Base-by-base conservation (phyloP, 2,797 vertebrate species). In the Hylomyscus alleni region DNA sequence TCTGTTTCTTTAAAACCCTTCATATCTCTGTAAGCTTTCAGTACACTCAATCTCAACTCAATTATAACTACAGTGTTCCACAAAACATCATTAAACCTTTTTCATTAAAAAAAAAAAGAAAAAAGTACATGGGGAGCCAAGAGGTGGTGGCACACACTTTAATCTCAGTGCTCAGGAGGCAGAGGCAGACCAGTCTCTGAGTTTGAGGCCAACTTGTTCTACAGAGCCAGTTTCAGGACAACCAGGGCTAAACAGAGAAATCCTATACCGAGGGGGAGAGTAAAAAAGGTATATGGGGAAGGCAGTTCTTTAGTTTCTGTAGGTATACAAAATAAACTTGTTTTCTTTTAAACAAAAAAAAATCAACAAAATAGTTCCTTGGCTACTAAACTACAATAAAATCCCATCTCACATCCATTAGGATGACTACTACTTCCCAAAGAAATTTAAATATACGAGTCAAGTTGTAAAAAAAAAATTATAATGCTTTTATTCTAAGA, bases 391-490 rank as follows among this genome's bases (percentile, higher is more conserved):
- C 17, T 80, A 69, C 1, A 75, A 82, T 72, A 29, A 73, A 50
- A 60, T 47, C 62, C 37, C 17, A 72, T 47, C 1, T 56, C 10
- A 26, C 9, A 83, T 29, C 50, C 22, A 58, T 47, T n/a, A 91
- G 15, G 29, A 94, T 60, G 9, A 93, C 34, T 76, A 91, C 12
- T 31, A 65, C 10, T 67, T 6, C 29, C 44, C n/a, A 93, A 85
- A 94, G 54, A 84, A 81, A 80, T 78, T 77, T n/a, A n/a, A 77
- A 62, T 47, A 47, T 29, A 4, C 3, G 50, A 40, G 72, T 4
- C 24, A 89, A 88, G 77, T 83, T 17, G 24, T 50, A 26, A 83
- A 75, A 85, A 85, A 96, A 80, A 84, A 96, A 95, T 9, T 91
- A 44, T 34, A 92, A 89, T 13, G 56, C n/a, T 40, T 93, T 37